A percentile compares a stretch with the other conserved stretches of the same genome.
These are phyloP conservation scores for Limanda limanda DNA, from an alignment of 2,113 vertebrate genomes.

Conservation along the genomic window DNA sequence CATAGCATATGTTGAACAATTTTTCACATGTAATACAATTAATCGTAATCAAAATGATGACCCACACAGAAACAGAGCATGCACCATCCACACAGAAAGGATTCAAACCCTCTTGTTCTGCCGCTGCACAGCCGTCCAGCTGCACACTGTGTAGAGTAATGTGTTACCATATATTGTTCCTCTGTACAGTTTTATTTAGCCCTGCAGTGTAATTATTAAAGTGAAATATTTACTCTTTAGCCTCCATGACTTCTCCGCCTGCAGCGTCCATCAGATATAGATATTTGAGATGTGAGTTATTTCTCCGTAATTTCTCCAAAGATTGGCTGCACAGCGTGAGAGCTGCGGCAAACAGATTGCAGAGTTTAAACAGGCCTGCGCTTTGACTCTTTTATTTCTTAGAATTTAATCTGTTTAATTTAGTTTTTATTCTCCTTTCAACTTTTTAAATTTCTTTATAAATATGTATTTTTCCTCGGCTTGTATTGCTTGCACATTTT, in stretches of 20 bases:
- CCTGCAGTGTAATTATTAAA: not conserved
- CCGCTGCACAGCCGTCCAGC: not conserved
- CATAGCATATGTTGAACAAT: no score
- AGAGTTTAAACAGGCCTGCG: not conserved
- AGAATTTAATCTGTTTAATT: not conserved
- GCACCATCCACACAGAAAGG: no score
- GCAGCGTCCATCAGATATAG: constrained; percentile 16
- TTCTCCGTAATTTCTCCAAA: not conserved
- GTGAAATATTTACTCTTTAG: constrained; percentile 8
- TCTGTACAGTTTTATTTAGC: not conserved
- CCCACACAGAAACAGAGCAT: no score
- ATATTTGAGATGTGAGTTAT: not conserved
- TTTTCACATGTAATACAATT: no score
- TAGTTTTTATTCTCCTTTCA: not conserved
- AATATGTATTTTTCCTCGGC: not conserved
- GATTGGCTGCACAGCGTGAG: not conserved
- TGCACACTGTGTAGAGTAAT: not conserved
- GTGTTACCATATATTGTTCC: not conserved
- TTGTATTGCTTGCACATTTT: not conserved
- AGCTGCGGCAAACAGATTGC: not conserved
- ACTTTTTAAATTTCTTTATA: not conserved
- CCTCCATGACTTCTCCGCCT: constrained; percentile 11
- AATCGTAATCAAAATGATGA: no score
- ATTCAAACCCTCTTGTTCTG: not conserved
- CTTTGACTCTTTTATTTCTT: not conserved